Conservation (phyloP, 1,140 invertebrate genomes). For the Notospermus geniculatus region DNA sequence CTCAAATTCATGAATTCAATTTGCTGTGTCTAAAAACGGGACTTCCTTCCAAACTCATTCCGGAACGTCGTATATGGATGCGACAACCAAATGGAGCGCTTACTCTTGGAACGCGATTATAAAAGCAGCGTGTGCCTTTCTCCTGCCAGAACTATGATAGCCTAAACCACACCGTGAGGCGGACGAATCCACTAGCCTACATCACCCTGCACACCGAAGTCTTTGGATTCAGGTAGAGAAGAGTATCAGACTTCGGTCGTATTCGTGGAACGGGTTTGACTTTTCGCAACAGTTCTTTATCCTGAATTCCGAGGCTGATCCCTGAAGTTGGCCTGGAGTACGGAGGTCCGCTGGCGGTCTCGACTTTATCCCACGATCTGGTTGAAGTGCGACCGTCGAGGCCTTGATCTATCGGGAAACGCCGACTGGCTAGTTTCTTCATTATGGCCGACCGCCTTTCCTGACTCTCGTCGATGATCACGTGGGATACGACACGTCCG, state of each 20-base stretch:
- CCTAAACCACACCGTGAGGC: no score
- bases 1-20: no score
- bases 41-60: no score
- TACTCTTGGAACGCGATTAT: no score
- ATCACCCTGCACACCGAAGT: conserved; percentile 40
- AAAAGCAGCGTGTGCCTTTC: no score
- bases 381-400: conserved; percentile 15
- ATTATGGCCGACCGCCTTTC: conserved; percentile 21
- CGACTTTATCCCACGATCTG: conserved; percentile 45
- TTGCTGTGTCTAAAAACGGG: no score
- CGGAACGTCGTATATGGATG: no score
- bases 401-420: no score
- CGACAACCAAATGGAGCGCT: no score
- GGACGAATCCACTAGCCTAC: no score
- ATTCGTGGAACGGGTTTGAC: conserved; percentile 33
- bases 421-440: no score
- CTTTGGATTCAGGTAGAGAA: conserved; percentile 32
- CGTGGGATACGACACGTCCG: conserved; percentile 44
- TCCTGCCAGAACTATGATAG: no score
- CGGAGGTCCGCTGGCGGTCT: conserved; percentile 18
- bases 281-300: conserved; percentile 37
- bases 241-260: conserved; percentile 36
- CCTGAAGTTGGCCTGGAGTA: conserved; percentile 42
- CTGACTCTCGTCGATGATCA: conserved; percentile 36
- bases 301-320: conserved; percentile 20